These are phyloP conservation scores for Boulengeromyrus knoepffleri DNA, from an alignment of 2,113 vertebrate species.

Conservation along the genomic window DNA sequence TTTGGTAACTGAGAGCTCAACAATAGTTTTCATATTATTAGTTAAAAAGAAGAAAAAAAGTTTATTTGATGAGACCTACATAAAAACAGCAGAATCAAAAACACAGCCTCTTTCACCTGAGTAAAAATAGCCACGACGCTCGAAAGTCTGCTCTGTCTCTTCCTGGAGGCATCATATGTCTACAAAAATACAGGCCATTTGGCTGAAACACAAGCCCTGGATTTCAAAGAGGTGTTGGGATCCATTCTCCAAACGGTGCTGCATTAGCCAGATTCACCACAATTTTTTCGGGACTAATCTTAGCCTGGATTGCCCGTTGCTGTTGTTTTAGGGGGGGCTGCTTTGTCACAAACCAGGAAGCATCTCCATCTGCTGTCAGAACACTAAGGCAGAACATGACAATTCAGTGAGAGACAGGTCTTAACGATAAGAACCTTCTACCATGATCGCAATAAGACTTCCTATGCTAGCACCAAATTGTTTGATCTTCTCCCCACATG, in stretches of 20 bases:
- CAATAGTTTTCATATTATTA: neutral
- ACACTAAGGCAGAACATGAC: neutral
- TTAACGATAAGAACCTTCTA: neutral
- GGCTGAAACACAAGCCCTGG: neutral
- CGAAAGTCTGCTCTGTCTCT: neutral
- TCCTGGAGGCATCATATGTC: neutral
- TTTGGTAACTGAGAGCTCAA: neutral
- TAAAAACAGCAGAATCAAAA: neutral
- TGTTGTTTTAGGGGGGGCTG: neutral
- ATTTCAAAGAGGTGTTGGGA: neutral
- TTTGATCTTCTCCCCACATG: neutral
- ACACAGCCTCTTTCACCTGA: neutral
- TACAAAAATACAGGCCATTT: constrained; percentile 14
- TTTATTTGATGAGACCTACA: neutral
- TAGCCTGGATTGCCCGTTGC: neutral
- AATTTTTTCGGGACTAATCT: neutral
- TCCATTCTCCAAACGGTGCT: neutral
- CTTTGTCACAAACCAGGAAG: neutral
- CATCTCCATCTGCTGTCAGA: neutral
- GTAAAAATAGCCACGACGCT: neutral
- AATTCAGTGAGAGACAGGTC: neutral
- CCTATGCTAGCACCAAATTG: neutral
- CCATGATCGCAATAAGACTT: neutral
- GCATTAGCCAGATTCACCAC: neutral
- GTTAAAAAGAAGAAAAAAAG: neutral